Evolutionary conservation across 2,888 invertebrate species (phyloP), one percentile per base, ranked within the genome.

Genomic region (Tinea semifulvella): DNA sequence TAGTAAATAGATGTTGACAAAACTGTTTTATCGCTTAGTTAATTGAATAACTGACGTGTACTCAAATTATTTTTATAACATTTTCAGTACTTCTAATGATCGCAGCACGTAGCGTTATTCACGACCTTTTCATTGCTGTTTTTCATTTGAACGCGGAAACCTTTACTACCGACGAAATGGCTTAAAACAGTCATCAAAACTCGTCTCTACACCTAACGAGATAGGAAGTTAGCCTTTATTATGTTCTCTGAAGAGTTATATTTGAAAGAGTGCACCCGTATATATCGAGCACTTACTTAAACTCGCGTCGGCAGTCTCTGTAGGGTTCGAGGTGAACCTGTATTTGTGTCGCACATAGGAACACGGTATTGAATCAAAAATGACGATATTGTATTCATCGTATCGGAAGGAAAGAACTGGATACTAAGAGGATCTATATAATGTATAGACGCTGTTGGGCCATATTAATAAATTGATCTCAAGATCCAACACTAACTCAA

Each of bases 341-440:
- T 36, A 18, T 36, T 16, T 7, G 36, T 18, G 36, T 2, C 18
- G 61, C 65, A 63, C 60, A 60, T 52, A 50, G 46, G 44, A 45
- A 39, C 47, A 46, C 47, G 51, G 61, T 67, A 61, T 67, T 63
- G 66, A 68, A 70, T 8, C 6, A 8, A 7, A 8, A 7, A 7
- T 7, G 5, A 7, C 25, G 25, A 8, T 7, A 8, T 22, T 8
- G 25, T 22, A 8, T 22, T 22, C 25, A 8, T n/a, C n/a, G n/a
- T n/a, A n/a, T n/a, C n/a, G n/a, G n/a, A n/a, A n/a, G n/a, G n/a
- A n/a, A n/a, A n/a, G n/a, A n/a, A n/a, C n/a, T n/a, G n/a, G n/a
- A n/a, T n/a, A n/a, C n/a, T n/a, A n/a, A n/a, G n/a, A n/a, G n/a
- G n/a, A n/a, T n/a, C n/a, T n/a, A n/a, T n/a, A n/a, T n/a, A n/a